phyloP scores from a whole-genome alignment of 2,113 vertebrate genomes.

The Cyprinodon brontotheroides region DNA sequence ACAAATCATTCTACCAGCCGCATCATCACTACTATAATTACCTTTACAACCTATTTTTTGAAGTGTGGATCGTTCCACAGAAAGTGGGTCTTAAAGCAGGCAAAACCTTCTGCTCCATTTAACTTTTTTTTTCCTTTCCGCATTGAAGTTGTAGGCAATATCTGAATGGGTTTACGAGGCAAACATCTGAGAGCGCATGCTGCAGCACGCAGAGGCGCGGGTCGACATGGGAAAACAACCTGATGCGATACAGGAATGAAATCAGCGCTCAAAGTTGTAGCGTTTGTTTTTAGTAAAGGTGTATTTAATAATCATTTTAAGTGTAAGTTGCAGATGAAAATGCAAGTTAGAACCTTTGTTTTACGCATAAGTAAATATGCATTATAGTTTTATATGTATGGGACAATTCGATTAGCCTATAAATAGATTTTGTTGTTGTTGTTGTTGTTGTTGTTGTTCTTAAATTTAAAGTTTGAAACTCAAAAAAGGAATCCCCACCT shows the following conservation, averaged over 20 bases:
- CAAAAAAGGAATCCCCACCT: constrained; percentile 70
- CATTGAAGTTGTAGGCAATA: constrained; percentile 25
- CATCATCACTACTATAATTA: constrained; percentile 33
- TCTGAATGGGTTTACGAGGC: constrained; percentile 28
- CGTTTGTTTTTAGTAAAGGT: neutral
- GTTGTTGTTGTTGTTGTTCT: neutral
- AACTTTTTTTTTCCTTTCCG: constrained; percentile 28
- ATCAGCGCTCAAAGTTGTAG: neutral
- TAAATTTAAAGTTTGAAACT: neutral
- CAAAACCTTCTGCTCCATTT: constrained; percentile 4
- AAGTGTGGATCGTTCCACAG: constrained; percentile 18
- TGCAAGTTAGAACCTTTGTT: neutral
- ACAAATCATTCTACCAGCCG: constrained; percentile 30
- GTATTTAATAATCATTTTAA: neutral
- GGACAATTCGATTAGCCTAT: neutral
- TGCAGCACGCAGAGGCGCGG: constrained; percentile 58
- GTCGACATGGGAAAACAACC: constrained; percentile 18
- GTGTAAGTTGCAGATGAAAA: neutral
- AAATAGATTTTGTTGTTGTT: neutral
- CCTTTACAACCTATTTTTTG: constrained; percentile 14
- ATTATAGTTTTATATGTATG: neutral
- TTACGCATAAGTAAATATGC: neutral
- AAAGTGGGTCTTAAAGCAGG: constrained; percentile 27
- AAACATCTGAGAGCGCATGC: constrained; percentile 48
- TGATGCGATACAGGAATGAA: constrained; percentile 19